Conservation (phyloP, 2,888 invertebrate species). For the Itoplectis maculator region DNA sequence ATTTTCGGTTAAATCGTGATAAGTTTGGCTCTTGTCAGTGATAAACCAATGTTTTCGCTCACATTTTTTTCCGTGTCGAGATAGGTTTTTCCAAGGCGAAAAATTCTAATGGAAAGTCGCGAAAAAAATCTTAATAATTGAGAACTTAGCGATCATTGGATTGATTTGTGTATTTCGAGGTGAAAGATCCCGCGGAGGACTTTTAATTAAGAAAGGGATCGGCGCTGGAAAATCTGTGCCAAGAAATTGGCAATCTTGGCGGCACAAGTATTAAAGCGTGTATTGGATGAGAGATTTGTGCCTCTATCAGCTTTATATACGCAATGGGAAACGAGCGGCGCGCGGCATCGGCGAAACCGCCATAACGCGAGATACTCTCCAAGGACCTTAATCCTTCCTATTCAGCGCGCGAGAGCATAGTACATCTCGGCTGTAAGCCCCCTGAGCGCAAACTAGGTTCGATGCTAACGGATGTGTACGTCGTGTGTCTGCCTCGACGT, state of each 20-base stretch:
- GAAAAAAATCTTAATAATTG: neutral
- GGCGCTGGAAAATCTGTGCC: constrained; percentile 12
- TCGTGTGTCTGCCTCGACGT: constrained; percentile 20
- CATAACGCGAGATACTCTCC: constrained; percentile 72
- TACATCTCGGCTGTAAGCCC: constrained; percentile 15
- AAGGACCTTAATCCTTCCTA: constrained; percentile 76
- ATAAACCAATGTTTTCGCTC: too few relatives aligned
- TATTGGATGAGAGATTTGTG: constrained; percentile 57
- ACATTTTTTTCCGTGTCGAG: neutral
- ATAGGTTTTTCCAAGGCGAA: neutral
- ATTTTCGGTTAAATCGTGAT: too few relatives aligned
- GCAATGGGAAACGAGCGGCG: constrained; percentile 29
- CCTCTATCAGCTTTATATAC: constrained; percentile 55
- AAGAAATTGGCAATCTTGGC: constrained; percentile 62
- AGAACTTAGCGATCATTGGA: neutral
- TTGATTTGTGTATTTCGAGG: neutral
- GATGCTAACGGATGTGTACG: constrained; percentile 66
- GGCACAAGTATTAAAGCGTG: constrained; percentile 25
- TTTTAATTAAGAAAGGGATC: constrained; percentile 24
- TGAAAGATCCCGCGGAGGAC: neutral
- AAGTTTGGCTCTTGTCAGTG: too few relatives aligned
- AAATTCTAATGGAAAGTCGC: neutral
- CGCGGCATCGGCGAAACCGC: constrained; percentile 53
- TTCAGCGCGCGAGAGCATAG: constrained; percentile 67
- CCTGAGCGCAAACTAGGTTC: constrained; percentile 70